phyloP scores from a whole-genome alignment of 2,113 vertebrate genomes.

The Campylorhamphus procurvoides region DNA sequence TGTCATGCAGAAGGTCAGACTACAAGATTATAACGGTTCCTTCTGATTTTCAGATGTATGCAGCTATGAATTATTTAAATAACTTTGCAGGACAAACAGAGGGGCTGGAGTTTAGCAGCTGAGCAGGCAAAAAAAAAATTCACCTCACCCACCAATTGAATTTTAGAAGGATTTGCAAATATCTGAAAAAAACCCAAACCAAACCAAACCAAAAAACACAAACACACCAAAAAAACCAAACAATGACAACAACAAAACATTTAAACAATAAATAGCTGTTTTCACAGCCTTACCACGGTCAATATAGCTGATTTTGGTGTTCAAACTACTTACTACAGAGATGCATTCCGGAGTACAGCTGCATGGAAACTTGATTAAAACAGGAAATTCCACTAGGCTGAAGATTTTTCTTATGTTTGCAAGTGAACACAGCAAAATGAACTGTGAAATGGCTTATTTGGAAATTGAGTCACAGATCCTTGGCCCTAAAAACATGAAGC shows the following conservation, averaged over 20 bases:
- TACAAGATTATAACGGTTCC: not conserved
- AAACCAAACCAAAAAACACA: not conserved
- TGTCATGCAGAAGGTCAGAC: not conserved
- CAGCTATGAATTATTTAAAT: constrained; percentile 17
- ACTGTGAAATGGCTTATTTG: not conserved
- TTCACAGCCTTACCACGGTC: not conserved
- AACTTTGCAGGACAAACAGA: not conserved
- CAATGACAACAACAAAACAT: not conserved
- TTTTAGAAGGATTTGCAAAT: not conserved
- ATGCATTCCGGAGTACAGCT: not conserved
- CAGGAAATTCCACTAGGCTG: not conserved
- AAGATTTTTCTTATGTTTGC: not conserved
- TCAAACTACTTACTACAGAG: not conserved
- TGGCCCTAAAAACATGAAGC: not conserved
- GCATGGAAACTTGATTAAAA: not conserved
- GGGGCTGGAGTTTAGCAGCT: not conserved
- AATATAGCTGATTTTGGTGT: not conserved
- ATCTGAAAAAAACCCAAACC: not conserved
- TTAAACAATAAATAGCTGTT: not conserved
- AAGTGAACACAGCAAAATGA: not conserved
- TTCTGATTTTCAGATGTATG: not conserved
- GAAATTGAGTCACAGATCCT: not conserved
- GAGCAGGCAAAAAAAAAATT: not conserved
- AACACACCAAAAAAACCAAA: too few relatives aligned
- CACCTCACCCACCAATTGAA: not conserved